These are phyloP conservation scores for Coenonympha arcania DNA, from an alignment of 2,888 invertebrate species.

Conservation along the genomic window DNA sequence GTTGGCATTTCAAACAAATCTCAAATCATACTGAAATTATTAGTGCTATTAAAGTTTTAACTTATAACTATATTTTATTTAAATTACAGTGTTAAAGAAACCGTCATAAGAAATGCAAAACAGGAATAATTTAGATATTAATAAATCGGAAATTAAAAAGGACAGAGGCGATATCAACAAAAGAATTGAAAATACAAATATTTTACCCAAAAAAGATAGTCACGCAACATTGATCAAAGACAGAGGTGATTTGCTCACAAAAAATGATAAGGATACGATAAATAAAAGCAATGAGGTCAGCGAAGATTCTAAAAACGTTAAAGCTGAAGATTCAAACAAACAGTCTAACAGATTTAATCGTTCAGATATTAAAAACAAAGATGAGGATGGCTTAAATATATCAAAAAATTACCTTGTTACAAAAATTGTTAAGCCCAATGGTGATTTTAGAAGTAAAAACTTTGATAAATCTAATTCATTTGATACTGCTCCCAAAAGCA, in stretches of 20 bases:
- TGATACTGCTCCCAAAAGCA: neutral
- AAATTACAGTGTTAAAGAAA: conserved; percentile 15
- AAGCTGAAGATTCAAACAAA: too few species aligned
- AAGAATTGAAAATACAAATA: conserved; percentile 13
- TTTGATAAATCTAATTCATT: neutral
- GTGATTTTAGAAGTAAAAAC: neutral
- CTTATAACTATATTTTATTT: too few species aligned
- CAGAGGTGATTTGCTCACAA: conserved; percentile 32
- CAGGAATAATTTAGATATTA: neutral
- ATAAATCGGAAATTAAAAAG: conserved; percentile 12
- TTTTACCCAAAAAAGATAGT: neutral
- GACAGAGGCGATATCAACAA: conserved; percentile 29
- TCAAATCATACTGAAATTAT: neutral
- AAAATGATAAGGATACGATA: neutral
- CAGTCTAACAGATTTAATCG: too few species aligned
- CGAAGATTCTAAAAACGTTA: too few species aligned
- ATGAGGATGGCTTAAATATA: too few species aligned
- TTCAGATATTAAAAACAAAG: too few species aligned
- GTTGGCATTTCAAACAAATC: conserved; percentile 8
- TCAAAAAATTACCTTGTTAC: neutral
- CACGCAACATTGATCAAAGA: conserved; percentile 24
- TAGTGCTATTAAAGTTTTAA: too few species aligned
- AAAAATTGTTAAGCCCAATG: neutral
- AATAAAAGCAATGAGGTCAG: neutral
- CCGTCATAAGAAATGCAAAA: conserved; percentile 5